These are phyloP conservation scores for Cantharis rustica DNA, from an alignment of 2,888 invertebrate species.

Conservation along the genomic window DNA sequence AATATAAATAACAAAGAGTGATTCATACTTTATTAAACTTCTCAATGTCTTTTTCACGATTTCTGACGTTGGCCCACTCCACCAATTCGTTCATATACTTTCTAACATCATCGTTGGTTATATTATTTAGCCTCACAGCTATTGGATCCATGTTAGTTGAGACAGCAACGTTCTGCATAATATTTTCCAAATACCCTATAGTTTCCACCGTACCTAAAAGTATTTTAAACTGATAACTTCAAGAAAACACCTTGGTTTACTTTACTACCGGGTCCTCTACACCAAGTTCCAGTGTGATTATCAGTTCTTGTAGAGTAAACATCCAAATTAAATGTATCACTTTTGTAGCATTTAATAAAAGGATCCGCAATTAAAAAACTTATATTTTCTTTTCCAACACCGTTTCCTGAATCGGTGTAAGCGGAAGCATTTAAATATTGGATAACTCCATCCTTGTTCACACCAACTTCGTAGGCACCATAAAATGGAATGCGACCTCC, in stretches of 20 bases:
- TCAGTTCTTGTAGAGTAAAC: conserved; percentile 64
- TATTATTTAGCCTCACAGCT: conserved; percentile 63
- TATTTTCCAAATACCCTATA: conserved; percentile 64
- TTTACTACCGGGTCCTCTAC: conserved; percentile 69
- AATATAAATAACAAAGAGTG: too few relatives aligned
- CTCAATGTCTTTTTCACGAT: conserved; percentile 61
- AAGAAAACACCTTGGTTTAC: background rate
- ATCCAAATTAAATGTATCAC: conserved; percentile 56
- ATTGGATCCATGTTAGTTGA: conserved; percentile 61
- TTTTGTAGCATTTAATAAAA: conserved; percentile 67
- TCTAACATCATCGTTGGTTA: conserved; percentile 53
- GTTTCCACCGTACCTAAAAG: conserved; percentile 65
- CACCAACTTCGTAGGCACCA: conserved; percentile 69
- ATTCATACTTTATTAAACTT: conserved; percentile 66
- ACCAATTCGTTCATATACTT: conserved; percentile 63
- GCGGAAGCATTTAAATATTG: conserved; percentile 64
- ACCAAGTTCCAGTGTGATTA: conserved; percentile 65
- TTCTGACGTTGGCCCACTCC: conserved; percentile 62
- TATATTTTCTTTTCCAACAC: conserved; percentile 60
- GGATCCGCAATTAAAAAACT: conserved; percentile 41
- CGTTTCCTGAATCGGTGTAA: conserved; percentile 62
- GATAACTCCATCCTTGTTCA: conserved; percentile 67
- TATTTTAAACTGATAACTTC: background rate
- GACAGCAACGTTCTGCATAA: conserved; percentile 71
- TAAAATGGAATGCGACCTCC: conserved; percentile 69